Evolutionary conservation across 2,888 invertebrate species (phyloP).

Genomic region (Crossocerus cetratus): DNA sequence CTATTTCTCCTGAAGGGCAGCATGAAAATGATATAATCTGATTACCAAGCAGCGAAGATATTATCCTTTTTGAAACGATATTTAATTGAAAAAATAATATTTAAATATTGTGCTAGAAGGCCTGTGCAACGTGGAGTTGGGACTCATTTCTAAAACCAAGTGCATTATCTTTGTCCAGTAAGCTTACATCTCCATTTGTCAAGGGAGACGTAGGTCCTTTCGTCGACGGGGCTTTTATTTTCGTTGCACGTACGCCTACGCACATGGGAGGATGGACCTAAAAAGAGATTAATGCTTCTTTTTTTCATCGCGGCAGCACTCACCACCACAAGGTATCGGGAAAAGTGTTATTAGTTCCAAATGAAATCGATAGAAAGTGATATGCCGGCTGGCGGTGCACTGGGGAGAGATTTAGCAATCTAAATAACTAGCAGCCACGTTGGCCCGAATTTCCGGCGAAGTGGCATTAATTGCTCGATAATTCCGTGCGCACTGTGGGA

Average conservation of each 20-base stretch:
- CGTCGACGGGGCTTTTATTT: slow-evolving; percentile 12
- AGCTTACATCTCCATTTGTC: slow-evolving; percentile 18
- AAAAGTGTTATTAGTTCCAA: too few relatives aligned
- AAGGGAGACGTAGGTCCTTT: slow-evolving; percentile 6
- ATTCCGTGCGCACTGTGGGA: too few relatives aligned
- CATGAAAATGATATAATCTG: too few relatives aligned
- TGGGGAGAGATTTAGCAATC: neutral
- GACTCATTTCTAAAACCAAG: neutral
- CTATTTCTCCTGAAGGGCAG: too few relatives aligned
- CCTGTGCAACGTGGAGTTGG: neutral
- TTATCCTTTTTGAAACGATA: too few relatives aligned
- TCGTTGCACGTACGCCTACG: slow-evolving; percentile 21
- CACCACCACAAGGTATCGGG: too few relatives aligned
- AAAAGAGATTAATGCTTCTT: slow-evolving; percentile 12
- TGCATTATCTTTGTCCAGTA: neutral
- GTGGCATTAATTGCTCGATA: too few relatives aligned
- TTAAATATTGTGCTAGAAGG: neutral
- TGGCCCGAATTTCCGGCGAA: too few relatives aligned
- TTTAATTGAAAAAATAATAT: too few relatives aligned
- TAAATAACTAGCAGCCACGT: slow-evolving; percentile 35
- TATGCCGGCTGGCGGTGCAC: too few relatives aligned
- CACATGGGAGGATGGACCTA: slow-evolving; percentile 19
- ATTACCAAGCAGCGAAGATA: too few relatives aligned
- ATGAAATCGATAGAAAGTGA: too few relatives aligned
- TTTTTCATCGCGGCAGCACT: neutral